Evolutionary conservation across 2,113 vertebrate genomes (phyloP).

Genomic region (Macrotus californicus): DNA sequence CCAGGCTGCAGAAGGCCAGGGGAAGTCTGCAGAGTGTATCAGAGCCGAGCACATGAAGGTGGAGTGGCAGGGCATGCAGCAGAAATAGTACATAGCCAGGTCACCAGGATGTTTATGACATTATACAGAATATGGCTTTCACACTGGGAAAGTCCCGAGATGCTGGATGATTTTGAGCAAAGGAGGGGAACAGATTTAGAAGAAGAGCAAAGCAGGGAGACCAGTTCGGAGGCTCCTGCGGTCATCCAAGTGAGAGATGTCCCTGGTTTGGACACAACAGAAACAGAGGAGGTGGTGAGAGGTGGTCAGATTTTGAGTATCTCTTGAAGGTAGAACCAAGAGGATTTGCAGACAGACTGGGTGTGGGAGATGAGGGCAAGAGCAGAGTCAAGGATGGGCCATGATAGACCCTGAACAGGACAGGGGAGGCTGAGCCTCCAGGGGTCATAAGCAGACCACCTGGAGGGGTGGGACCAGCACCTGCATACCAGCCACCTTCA

Average conservation of each 20-base stretch:
- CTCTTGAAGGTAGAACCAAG: background rate
- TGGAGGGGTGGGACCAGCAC: background rate
- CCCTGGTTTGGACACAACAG: background rate
- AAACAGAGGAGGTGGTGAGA: background rate
- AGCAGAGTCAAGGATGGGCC: background rate
- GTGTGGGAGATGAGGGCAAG: background rate
- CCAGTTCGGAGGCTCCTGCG: background rate
- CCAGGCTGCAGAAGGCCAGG: background rate
- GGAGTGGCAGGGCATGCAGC: background rate
- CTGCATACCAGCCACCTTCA: background rate
- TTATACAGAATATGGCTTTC: background rate
- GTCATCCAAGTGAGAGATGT: background rate
- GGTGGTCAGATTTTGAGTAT: background rate
- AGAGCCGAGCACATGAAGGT: rapidly evolving
- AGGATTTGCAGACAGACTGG: background rate
- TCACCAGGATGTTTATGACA: rapidly evolving
- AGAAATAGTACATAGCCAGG: background rate
- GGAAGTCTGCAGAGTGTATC: rapidly evolving
- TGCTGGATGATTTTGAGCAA: background rate
- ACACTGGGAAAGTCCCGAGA: background rate
- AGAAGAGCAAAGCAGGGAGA: background rate
- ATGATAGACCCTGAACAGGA: background rate
- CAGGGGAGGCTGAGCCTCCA: background rate
- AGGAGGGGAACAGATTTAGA: background rate
- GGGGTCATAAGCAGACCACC: background rate